These are phyloP conservation scores for Phrynocephalus versicolor DNA, from an alignment of 2,113 vertebrate genomes.

Conservation along the genomic window DNA sequence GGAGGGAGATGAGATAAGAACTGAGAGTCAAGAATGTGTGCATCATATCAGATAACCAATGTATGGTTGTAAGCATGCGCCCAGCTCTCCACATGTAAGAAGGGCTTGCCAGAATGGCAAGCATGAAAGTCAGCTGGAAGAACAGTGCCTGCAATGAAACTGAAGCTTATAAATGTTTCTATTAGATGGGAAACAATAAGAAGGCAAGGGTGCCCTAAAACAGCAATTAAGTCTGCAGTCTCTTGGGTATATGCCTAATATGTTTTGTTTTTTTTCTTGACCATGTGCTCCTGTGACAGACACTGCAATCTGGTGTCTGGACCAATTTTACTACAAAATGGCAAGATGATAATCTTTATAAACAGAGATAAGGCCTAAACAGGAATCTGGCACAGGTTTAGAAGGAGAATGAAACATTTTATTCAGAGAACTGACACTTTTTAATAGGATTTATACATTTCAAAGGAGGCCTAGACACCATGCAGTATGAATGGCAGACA, in stretches of 20 bases:
- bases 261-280: slow-evolving; percentile 19
- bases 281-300: slow-evolving; percentile 22
- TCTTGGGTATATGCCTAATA: neutral
- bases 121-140: neutral
- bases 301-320: slow-evolving; percentile 12
- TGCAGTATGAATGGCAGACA: slow-evolving; percentile 1
- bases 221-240: neutral
- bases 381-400: neutral
- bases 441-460: neutral
- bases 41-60: neutral
- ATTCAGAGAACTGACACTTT: no score
- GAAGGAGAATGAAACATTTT: no score
- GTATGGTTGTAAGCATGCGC: neutral
- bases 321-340: slow-evolving; percentile 1
- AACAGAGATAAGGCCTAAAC: neutral
- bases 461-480: neutral
- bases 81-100: neutral
- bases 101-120: neutral
- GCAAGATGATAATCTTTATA: slow-evolving; percentile 6
- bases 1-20: neutral
- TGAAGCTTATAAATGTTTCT: neutral
- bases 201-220: neutral
- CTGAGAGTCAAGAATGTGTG: neutral
- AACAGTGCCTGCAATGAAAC: neutral
- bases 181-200: fast-evolving